Percentiles rank a stretch among this genome's conserved stretches.
phyloP scores from a whole-genome alignment of 2,888 invertebrate genomes.

The Odontocolon sp. region DNA sequence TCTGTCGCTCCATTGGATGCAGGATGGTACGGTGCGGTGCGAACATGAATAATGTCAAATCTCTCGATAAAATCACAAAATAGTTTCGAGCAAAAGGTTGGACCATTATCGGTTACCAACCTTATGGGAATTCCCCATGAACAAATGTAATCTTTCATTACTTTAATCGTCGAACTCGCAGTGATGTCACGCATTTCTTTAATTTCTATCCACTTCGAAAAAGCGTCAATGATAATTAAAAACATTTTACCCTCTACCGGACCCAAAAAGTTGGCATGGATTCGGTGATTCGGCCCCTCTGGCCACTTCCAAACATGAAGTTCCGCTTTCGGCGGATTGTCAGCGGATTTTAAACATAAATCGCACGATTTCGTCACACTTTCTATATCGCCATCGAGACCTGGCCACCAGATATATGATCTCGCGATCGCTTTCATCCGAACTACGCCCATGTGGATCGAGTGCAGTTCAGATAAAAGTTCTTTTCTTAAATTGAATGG shows the following conservation, averaged over 20 bases:
- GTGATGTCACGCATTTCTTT: constrained; percentile 1
- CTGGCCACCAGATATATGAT: constrained; percentile 51
- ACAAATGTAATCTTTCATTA: too few relatives aligned
- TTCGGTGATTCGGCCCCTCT: constrained; percentile 26
- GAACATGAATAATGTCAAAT: constrained; percentile 47
- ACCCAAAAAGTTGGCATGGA: constrained; percentile 50
- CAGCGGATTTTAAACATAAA: constrained; percentile 28
- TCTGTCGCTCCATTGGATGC: constrained; percentile 55
- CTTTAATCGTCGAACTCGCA: too few relatives aligned
- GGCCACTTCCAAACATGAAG: constrained; percentile 47
- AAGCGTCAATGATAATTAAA: constrained; percentile 35
- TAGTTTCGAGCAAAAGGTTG: constrained; percentile 3
- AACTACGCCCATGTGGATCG: constrained; percentile 37
- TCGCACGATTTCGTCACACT: constrained; percentile 14
- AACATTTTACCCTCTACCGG: constrained; percentile 25
- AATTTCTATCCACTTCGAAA: constrained; percentile 40
- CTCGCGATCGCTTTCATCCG: constrained; percentile 48
- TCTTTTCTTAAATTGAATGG: constrained; percentile 19
- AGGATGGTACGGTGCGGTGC: constrained; percentile 54
- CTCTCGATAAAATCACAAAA: constrained; percentile 16
- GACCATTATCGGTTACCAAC: constrained; percentile 2
- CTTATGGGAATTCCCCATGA: too few relatives aligned
- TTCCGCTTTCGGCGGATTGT: constrained; percentile 16
- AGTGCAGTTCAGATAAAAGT: constrained; percentile 16
- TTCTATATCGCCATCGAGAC: constrained; percentile 48